Conservation (phyloP, 2,888 invertebrate genomes). For the Parascotia fuliginaria region DNA sequence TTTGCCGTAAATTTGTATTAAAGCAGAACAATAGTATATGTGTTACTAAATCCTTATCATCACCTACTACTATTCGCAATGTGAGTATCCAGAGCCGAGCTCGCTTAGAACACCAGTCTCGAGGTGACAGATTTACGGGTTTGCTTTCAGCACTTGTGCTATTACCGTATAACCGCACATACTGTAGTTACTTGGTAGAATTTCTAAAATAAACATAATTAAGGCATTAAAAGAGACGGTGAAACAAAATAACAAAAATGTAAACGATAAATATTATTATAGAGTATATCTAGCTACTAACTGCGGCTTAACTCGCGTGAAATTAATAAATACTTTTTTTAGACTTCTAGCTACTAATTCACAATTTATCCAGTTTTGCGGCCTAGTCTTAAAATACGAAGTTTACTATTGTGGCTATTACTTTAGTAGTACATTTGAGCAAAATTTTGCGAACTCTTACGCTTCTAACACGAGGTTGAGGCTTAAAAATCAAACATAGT, state of each 20-base stretch:
- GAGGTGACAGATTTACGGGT: slow-evolving; percentile 60
- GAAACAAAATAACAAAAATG: background rate
- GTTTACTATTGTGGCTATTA: too few species aligned
- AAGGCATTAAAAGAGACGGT: slow-evolving; percentile 6
- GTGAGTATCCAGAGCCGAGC: slow-evolving; percentile 28
- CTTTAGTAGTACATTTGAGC: too few species aligned
- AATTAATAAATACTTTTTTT: too few species aligned
- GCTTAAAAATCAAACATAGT: too few species aligned
- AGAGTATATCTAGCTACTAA: background rate
- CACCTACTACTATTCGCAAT: slow-evolving; percentile 34
- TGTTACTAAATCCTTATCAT: slow-evolving; percentile 33
- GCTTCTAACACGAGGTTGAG: too few species aligned
- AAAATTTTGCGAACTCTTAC: too few species aligned
- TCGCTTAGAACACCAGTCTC: slow-evolving; percentile 34
- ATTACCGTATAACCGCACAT: slow-evolving; percentile 46
- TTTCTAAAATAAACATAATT: slow-evolving; percentile 32
- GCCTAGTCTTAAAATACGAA: too few species aligned
- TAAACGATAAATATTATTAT: background rate
- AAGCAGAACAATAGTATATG: slow-evolving; percentile 23
- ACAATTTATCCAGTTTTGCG: too few species aligned
- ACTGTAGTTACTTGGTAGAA: slow-evolving; percentile 21
- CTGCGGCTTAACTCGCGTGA: too few species aligned
- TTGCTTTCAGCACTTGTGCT: slow-evolving; percentile 49
- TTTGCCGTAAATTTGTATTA: background rate
- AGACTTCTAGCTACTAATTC: too few species aligned